Conservation (phyloP, 2,888 invertebrate genomes). For the Pseudococcus jackbeardsleyi region DNA sequence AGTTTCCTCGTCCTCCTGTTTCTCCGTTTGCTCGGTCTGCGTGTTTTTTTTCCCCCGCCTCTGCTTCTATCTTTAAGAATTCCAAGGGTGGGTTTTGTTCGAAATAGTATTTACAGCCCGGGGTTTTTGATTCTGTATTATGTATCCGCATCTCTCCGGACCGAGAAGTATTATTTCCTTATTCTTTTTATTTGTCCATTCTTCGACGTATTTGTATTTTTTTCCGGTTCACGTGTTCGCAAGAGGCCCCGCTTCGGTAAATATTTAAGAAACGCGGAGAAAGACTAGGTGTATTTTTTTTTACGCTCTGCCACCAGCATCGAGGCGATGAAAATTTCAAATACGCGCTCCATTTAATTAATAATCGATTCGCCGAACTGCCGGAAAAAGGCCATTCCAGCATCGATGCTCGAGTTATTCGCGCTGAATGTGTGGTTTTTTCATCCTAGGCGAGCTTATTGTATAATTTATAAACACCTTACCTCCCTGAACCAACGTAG, state of each 20-base stretch:
- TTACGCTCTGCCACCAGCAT: not conserved
- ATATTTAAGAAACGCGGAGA: not conserved
- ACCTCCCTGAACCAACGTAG: not conserved
- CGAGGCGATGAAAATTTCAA: not conserved
- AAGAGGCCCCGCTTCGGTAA: not conserved
- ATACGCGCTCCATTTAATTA: conserved; percentile 10
- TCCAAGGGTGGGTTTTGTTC: not conserved
- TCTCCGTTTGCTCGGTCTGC: not conserved
- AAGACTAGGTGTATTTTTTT: not conserved
- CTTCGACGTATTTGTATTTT: conserved; percentile 1
- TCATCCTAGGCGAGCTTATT: not conserved
- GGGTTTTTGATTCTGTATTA: not conserved
- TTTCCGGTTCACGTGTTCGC: not conserved
- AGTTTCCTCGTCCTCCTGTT: not conserved
- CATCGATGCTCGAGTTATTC: not conserved
- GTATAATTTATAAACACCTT: not conserved
- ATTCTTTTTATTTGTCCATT: not conserved
- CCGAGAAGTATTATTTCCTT: not conserved
- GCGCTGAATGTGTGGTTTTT: not conserved
- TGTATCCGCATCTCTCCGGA: not conserved
- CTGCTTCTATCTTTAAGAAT: not conserved
- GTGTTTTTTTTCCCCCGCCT: not conserved
- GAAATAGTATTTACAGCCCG: not conserved
- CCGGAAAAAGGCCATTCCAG: not conserved
- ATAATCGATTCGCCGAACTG: not conserved